Evolutionary conservation across 2,888 invertebrate genomes (phyloP).

Genomic region (Tetramorium bicarinatum): DNA sequence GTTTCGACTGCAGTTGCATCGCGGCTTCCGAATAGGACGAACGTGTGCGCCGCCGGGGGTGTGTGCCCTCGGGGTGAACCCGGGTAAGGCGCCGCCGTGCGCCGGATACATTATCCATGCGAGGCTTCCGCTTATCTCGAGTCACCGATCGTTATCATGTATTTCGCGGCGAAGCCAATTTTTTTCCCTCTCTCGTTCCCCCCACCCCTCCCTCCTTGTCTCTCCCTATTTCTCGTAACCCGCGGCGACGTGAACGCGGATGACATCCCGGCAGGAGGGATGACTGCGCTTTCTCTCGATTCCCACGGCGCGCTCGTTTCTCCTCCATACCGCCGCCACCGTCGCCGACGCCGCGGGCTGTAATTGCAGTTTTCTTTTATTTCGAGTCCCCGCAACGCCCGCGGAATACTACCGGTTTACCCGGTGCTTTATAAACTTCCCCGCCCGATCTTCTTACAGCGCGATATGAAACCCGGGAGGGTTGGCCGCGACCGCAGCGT

Average conservation of each 20-base stretch:
- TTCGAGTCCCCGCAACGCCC: slow-evolving; percentile 55
- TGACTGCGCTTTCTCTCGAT: slow-evolving; percentile 52
- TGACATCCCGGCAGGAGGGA: slow-evolving; percentile 56
- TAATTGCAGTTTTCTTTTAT: slow-evolving; percentile 65
- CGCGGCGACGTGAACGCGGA: slow-evolving; percentile 58
- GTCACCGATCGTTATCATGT: slow-evolving; percentile 72
- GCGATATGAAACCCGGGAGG: slow-evolving; percentile 45
- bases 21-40: slow-evolving; percentile 30
- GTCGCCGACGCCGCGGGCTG: slow-evolving; percentile 27
- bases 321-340: not conserved
- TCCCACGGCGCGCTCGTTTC: slow-evolving; percentile 21
- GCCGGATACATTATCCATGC: slow-evolving; percentile 59
- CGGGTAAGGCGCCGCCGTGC: slow-evolving; percentile 45
- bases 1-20: slow-evolving; percentile 47
- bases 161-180: slow-evolving; percentile 60
- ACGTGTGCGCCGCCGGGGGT: slow-evolving; percentile 32
- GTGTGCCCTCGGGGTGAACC: slow-evolving; percentile 32
- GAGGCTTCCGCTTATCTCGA: slow-evolving; percentile 73
- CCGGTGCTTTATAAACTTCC: slow-evolving; percentile 56
- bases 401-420: slow-evolving; percentile 28
- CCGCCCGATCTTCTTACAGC: slow-evolving; percentile 13
- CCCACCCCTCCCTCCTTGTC: not conserved
- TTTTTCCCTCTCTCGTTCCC: slow-evolving; percentile 44
- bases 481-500: slow-evolving; percentile 10
- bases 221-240: slow-evolving; percentile 21